Evolutionary conservation across 2,113 vertebrate genomes (phyloP), one percentile per base, ranked within the genome.

Genomic region (Seriola quinqueradiata): DNA sequence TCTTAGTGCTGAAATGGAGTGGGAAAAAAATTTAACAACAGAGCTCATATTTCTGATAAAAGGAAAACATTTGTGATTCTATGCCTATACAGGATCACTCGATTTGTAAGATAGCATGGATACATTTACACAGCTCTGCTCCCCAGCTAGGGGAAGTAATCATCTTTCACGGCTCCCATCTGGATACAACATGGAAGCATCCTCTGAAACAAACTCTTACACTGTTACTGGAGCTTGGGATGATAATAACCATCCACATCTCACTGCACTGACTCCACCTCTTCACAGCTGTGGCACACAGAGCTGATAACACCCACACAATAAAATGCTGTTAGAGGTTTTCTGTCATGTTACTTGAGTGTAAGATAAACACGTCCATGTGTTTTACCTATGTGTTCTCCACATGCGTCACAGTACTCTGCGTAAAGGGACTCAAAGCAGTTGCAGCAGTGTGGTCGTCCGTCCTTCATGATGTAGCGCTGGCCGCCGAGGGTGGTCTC

Each of bases 391-490:
- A 99, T 99, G 93, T 99, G 98, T 32, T 99, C 97, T 87, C 98
- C 98, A 13, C 98, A 99, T 61, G 97, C 97, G 68, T 99, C 98
- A 4, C 98, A 99, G 90, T 98, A 99, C 87, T 99, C 98, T 0
- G 98, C 97, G 1, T 98, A 99, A 73, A 99, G 94, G 57, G 97
- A 98, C 93, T 99, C 97, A 0, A 99, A 99, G 94, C 98, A 99
- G 96, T 96, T 96, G 95, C 98, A 99, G 92, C 98, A 99, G 94
- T 99, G 99, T 57, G 98, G 98, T 34, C 97, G 92, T 19, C 97
- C 98, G 0, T 99, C 98, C 93, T 98, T 99, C 98, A 99, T 99
- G 94, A 99, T 99, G 95, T 99, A 99, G 75, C 98, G 96, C 94
- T 99, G 98, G 16, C 98, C 98, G 0, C 98, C 98, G 8, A 99